Conservation (phyloP, 1,140 invertebrate species). For the Nasonia giraulti region DNA sequence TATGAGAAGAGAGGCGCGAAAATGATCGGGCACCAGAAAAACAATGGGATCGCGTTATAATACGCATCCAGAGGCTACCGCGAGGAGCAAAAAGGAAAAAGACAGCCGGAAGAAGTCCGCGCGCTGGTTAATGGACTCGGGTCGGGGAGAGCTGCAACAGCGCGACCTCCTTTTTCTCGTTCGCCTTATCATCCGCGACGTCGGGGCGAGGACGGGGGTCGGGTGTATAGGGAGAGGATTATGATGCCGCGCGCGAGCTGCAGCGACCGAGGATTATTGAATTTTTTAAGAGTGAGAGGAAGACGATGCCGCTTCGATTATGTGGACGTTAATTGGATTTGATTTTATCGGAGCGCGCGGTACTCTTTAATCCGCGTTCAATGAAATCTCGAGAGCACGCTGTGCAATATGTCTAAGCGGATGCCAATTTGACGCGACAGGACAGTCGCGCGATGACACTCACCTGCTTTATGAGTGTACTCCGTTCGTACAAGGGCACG, state of each 20-base stretch:
- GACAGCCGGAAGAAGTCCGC: not conserved
- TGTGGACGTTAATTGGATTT: not conserved
- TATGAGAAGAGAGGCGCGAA: not conserved
- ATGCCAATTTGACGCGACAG: too few relatives aligned
- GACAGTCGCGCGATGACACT: too few relatives aligned
- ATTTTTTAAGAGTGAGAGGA: not conserved
- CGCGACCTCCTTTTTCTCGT: conserved; percentile 27
- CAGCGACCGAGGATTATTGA: not conserved
- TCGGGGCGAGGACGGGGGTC: not conserved
- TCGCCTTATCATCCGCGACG: conserved; percentile 18
- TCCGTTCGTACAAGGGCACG: too few relatives aligned
- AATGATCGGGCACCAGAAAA: not conserved
- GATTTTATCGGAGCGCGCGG: not conserved
- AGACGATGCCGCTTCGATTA: not conserved
- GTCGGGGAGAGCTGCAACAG: not conserved
- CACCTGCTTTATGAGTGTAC: too few relatives aligned
- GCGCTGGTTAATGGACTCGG: conserved; percentile 12
- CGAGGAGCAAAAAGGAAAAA: not conserved
- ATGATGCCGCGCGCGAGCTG: not conserved
- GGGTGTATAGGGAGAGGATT: not conserved
- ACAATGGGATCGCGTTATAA: not conserved
- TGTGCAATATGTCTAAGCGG: too few relatives aligned
- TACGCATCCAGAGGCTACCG: not conserved
- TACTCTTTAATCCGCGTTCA: not conserved
- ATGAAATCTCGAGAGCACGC: not conserved